phyloP scores from a whole-genome alignment of 2,888 invertebrate species.

The Limenitis camilla region DNA sequence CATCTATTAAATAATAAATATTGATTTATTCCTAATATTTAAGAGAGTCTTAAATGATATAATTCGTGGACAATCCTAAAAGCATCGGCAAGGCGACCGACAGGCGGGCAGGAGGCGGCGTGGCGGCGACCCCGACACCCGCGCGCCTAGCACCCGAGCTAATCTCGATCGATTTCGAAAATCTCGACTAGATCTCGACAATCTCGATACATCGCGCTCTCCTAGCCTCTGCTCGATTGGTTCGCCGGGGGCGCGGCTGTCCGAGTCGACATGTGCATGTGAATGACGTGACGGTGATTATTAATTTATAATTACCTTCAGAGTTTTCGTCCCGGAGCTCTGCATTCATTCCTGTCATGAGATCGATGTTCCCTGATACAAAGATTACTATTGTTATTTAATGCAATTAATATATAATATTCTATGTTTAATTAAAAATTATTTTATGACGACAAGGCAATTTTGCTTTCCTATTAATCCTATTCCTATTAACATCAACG shows the following conservation, averaged over 20 bases:
- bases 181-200: not conserved
- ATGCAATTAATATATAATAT: not conserved
- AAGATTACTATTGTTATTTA: not conserved
- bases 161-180: constrained; percentile 1
- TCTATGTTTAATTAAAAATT: not conserved
- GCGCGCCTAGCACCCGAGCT: constrained; percentile 61
- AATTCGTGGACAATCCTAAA: constrained; percentile 11
- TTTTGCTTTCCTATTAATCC: too few relatives aligned
- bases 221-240: constrained; percentile 39
- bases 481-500: too few relatives aligned
- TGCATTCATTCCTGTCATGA: constrained; percentile 60
- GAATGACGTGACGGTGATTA: constrained; percentile 57
- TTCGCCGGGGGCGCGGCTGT: constrained; percentile 75
- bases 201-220: constrained; percentile 51
- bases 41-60: too few relatives aligned
- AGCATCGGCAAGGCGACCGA: constrained; percentile 8
- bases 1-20: too few relatives aligned
- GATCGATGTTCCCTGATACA: constrained; percentile 62
- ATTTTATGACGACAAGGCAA: too few relatives aligned
- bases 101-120: constrained; percentile 10
- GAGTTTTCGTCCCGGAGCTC: constrained; percentile 65
- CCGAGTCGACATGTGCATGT: constrained; percentile 72
- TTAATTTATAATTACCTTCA: constrained; percentile 56
- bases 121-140: constrained; percentile 50
- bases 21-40: too few relatives aligned